Percentiles rank a stretch among this genome's conserved stretches.
Evolutionary conservation across 2,113 vertebrate species (phyloP).

Genomic region (Larimichthys polyactis): DNA sequence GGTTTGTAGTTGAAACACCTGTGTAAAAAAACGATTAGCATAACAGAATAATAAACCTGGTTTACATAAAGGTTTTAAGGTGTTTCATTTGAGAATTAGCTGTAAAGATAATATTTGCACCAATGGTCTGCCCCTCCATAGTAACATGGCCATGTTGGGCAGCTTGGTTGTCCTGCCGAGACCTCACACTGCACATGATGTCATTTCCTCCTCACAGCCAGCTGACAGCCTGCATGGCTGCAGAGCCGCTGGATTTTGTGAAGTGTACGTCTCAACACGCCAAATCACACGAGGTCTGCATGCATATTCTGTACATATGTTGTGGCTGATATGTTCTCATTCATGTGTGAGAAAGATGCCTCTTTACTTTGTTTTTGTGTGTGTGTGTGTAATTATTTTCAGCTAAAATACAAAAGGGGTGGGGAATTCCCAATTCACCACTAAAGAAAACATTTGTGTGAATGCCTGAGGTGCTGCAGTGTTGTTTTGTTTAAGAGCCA

Average conservation of each 20-base stretch:
- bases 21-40: neutral
- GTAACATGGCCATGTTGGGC: slow-evolving; percentile 6
- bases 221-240: slow-evolving; percentile 16
- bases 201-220: slow-evolving; percentile 32
- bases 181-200: slow-evolving; percentile 38
- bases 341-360: neutral
- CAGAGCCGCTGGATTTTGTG: neutral
- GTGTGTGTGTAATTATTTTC: neutral
- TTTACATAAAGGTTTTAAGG: slow-evolving; percentile 2
- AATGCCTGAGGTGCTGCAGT: neutral
- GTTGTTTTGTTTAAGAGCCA: slow-evolving; percentile 2
- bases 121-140: neutral
- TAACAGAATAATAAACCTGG: slow-evolving; percentile 26
- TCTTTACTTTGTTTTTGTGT: neutral
- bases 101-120: slow-evolving; percentile 39
- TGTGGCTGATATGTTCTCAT: neutral
- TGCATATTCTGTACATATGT: neutral
- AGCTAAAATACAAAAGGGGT: neutral
- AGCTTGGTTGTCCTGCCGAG: slow-evolving; percentile 9
- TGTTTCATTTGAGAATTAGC: slow-evolving; percentile 11
- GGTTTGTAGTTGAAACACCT: neutral
- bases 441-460: slow-evolving; percentile 9
- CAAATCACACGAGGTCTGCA: slow-evolving; percentile 1
- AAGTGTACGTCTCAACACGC: slow-evolving; percentile 9
- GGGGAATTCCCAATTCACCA: slow-evolving; percentile 4